These are phyloP conservation scores for Polypedilum vanderplanki DNA, from an alignment of 1,140 invertebrate genomes.

Conservation along the genomic window DNA sequence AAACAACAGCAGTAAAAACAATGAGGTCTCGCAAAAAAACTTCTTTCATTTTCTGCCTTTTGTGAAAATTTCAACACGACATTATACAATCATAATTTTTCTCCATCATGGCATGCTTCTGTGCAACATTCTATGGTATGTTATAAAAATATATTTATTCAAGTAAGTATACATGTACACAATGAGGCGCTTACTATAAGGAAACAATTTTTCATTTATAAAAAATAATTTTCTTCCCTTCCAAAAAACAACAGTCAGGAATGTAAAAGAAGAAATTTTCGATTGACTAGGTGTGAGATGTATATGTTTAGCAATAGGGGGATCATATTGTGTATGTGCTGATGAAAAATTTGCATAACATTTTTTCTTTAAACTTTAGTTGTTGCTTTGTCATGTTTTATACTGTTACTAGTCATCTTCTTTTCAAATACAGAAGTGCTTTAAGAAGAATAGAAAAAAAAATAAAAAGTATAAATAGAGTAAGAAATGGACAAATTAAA, in stretches of 20 bases:
- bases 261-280: neutral
- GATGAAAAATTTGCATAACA: neutral
- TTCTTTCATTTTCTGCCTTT: neutral
- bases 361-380: neutral
- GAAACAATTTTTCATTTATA: slow-evolving; percentile 18
- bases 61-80: neutral
- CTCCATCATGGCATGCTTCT: neutral
- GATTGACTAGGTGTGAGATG: neutral
- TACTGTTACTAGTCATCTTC: neutral
- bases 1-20: neutral
- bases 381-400: slow-evolving; percentile 11
- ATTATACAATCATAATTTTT: neutral
- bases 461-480: too few relatives aligned
- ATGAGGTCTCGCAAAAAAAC: neutral
- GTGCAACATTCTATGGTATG: too few relatives aligned
- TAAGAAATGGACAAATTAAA: too few relatives aligned
- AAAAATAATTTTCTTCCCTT: neutral
- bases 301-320: too few relatives aligned
- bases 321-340: neutral
- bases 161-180: too few relatives aligned
- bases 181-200: neutral
- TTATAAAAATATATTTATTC: too few relatives aligned
- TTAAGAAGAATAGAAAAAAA: too few relatives aligned
- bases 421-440: neutral
- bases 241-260: neutral